Evolutionary conservation across 2,113 vertebrate species (phyloP).

Genomic region (Mus pahari): DNA sequence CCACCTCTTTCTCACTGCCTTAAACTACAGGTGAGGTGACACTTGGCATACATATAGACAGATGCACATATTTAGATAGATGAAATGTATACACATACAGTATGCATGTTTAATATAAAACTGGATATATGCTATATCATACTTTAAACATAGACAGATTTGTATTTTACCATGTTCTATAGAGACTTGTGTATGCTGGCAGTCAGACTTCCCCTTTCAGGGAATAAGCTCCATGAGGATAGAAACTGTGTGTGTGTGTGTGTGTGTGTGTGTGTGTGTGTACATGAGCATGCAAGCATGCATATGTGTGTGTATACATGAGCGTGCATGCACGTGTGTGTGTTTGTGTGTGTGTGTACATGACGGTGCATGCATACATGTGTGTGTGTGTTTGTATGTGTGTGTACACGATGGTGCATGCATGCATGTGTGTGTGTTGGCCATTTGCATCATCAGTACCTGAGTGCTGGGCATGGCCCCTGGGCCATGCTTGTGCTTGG

Average conservation of each 20-base stretch:
- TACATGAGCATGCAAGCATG: too few species aligned
- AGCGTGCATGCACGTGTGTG: too few species aligned
- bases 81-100: background rate
- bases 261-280: background rate
- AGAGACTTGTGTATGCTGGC: background rate
- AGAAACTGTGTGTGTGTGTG: background rate
- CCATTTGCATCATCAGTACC: background rate
- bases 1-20: background rate
- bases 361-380: too few species aligned
- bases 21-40: background rate
- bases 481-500: background rate
- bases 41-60: fast-evolving
- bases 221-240: background rate
- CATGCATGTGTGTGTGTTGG: background rate
- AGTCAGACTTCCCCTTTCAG: background rate
- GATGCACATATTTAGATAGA: background rate
- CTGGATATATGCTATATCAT: background rate
- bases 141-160: background rate
- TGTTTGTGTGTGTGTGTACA: too few species aligned
- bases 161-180: background rate
- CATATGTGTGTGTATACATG: background rate
- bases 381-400: background rate
- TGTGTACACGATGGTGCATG: background rate
- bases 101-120: background rate
- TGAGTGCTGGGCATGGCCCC: background rate